Evolutionary conservation across 1,140 invertebrate genomes (phyloP).

Genomic region (Hyles euphorbiae): DNA sequence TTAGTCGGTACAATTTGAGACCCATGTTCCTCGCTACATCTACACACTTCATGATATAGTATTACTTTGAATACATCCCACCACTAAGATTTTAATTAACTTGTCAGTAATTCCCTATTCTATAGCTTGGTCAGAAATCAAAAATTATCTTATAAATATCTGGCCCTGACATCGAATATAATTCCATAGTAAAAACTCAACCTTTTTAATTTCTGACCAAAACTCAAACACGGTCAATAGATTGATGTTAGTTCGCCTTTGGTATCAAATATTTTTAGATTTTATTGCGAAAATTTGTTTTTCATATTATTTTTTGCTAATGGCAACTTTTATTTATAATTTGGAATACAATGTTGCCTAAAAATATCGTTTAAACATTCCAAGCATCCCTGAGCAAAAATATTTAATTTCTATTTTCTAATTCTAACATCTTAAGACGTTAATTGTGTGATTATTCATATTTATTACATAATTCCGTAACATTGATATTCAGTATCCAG

Average conservation of each 20-base stretch:
- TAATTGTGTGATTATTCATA: no score
- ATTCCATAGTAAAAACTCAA: neutral
- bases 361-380: neutral
- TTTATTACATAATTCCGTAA: no score
- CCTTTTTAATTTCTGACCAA: neutral
- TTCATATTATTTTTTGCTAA: no score
- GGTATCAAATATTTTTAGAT: conserved; percentile 3
- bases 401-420: no score
- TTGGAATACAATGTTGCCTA: neutral
- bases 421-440: no score
- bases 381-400: no score
- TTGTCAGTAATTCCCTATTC: conserved; percentile 13
- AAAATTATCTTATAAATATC: neutral
- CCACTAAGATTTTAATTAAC: conserved; percentile 19
- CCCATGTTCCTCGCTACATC: conserved; percentile 36
- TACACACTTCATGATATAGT: neutral
- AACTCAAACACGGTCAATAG: neutral
- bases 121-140: conserved; percentile 10
- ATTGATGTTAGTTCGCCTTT: conserved; percentile 4
- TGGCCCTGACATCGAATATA: no score
- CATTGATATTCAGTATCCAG: neutral
- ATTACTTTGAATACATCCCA: no score
- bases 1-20: conserved; percentile 53
- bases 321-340: neutral
- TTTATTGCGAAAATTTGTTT: neutral